Percentiles rank a stretch among this genome's conserved stretches.
Evolutionary conservation across 2,797 vertebrate species (phyloP).

Genomic region (Poeciliopsis presidionis): DNA sequence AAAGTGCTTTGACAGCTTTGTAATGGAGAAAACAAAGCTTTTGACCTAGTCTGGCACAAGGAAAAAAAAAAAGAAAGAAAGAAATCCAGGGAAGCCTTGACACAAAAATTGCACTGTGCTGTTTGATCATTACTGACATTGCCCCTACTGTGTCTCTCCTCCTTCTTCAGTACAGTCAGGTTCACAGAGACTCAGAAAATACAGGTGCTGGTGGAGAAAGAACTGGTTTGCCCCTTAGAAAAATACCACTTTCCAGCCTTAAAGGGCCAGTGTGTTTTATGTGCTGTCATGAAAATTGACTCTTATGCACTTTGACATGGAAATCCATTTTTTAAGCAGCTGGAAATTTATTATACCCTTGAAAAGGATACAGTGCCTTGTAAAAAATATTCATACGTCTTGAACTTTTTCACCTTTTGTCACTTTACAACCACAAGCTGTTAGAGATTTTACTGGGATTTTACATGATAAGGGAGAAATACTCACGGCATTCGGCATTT

Average conservation of each 20-base stretch:
- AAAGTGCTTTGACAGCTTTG: constrained; percentile 54
- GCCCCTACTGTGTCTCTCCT: constrained; percentile 55
- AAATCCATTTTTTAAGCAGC: constrained; percentile 20
- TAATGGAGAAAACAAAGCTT: constrained; percentile 64
- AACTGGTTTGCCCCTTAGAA: constrained; percentile 39
- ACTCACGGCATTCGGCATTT: background rate
- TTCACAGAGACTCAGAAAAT: constrained; percentile 71
- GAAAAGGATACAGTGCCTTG: background rate
- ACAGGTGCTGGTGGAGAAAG: constrained; percentile 58
- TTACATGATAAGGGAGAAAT: background rate
- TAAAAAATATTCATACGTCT: constrained; percentile 3
- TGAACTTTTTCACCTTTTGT: background rate
- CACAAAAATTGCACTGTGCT: constrained; percentile 65
- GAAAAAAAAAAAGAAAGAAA: constrained; percentile 41
- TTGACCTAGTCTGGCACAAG: constrained; percentile 50
- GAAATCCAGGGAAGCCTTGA: constrained; percentile 58
- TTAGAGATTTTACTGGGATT: background rate
- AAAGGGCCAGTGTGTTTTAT: constrained; percentile 39
- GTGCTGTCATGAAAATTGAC: constrained; percentile 47
- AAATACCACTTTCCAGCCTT: constrained; percentile 54
- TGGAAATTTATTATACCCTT: constrained; percentile 21
- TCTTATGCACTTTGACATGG: constrained; percentile 17
- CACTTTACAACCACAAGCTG: background rate
- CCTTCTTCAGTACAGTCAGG: constrained; percentile 61
- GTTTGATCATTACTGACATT: constrained; percentile 68